Conservation (phyloP, 2,888 invertebrate species). For the Crioceris asparagi region DNA sequence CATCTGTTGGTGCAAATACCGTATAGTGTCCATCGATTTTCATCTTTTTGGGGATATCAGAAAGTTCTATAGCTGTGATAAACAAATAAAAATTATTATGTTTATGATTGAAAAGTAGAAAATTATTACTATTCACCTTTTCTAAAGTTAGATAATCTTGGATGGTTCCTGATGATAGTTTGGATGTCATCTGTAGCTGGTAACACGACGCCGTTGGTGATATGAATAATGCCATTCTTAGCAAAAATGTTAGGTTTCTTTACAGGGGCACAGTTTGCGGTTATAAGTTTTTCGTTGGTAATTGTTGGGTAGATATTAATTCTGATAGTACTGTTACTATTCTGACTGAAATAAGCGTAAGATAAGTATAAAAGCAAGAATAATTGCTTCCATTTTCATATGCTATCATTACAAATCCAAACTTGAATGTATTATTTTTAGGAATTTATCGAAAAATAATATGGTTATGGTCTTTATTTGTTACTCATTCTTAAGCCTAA, state of each 20-base stretch:
- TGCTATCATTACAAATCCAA: too few species aligned
- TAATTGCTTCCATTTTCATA: too few species aligned
- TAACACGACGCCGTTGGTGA: slow-evolving; percentile 48
- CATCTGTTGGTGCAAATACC: slow-evolving; percentile 55
- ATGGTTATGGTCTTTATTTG: too few species aligned
- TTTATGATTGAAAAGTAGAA: neutral
- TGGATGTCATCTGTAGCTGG: slow-evolving; percentile 45
- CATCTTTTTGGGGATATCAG: slow-evolving; percentile 45
- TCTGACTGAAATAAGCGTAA: slow-evolving; percentile 33
- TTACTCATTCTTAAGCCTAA: too few species aligned
- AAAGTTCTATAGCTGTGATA: slow-evolving; percentile 45
- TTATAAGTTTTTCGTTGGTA: slow-evolving; percentile 40
- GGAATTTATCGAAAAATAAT: too few species aligned
- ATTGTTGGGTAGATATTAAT: slow-evolving; percentile 47
- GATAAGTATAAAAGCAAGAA: too few species aligned
- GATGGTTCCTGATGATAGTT: slow-evolving; percentile 47
- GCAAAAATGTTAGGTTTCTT: slow-evolving; percentile 50
- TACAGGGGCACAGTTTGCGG: slow-evolving; percentile 59
- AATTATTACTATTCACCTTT: slow-evolving; percentile 30
- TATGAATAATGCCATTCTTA: slow-evolving; percentile 56
- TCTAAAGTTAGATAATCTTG: slow-evolving; percentile 48
- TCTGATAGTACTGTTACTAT: slow-evolving; percentile 43
- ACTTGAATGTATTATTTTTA: too few species aligned
- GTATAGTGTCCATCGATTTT: slow-evolving; percentile 47
- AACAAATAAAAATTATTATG: too few species aligned